Evolutionary conservation across 2,113 vertebrate species (phyloP), one percentile per base, ranked within the genome.

Genomic region (Morone saxatilis): DNA sequence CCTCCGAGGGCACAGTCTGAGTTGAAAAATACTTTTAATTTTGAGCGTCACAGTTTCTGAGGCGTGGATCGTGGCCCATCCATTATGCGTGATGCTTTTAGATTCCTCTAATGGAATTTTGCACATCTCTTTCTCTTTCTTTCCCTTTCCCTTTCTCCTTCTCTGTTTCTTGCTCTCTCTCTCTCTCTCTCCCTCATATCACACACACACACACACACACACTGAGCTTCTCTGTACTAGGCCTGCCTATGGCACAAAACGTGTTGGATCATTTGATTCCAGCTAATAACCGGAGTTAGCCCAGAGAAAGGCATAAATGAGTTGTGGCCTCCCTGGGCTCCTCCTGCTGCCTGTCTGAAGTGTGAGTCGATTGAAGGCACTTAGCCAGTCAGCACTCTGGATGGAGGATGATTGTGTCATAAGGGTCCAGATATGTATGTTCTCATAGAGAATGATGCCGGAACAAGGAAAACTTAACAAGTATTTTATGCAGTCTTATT

Each of bases 21-120:
- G 87, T 90, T 94, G 93, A 95, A 93, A 93, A 92, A 94, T 94
- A 91, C 89, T 91, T 95, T 94, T 95, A 93, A 95, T 95, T 95
- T 94, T 83, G 88, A 91, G 88, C 51, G 17, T 86, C 70, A 69
- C 63, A 68, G 81, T 86, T 89, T 92, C 74, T 85, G 85, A 80
- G 83, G 69, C 84, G 41, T 74, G 83, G 78, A 88, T 92, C 74
- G 78, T 76, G 85, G 86, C 83, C 84, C 86, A 93, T 95, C 90
- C 82, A 88, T 95, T 91, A 86, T 91, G 54, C 9, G 19, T 71
- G 88, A 91, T 88, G 86, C 83, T 84, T 90, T 89, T 84, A 91
- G 81, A 86, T 87, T 83, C 77, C 74, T 91, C 89, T 93, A 93
- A 94, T 94, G 89, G 91, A 92, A 91, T 92, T 90, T 78, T 86